Base-by-base conservation (phyloP, 1,140 invertebrate genomes). In the Microplitis mediator region DNA sequence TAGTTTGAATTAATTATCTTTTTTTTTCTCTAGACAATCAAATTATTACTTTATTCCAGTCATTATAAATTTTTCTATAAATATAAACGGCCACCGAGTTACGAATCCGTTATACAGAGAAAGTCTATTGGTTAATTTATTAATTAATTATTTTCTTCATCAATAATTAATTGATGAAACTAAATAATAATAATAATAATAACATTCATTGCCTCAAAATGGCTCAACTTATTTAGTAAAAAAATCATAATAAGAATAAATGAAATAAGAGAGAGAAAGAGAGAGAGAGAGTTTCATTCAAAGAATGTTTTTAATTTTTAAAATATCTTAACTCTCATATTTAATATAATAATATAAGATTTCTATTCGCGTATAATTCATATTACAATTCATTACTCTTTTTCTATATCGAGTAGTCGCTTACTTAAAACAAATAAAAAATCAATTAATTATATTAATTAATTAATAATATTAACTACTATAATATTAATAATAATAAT, bases 171-270 rank as follows among this genome's bases (percentile, higher is more conserved):
- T 60, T 50, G 52, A 45, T 45, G 4, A 45, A 45, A 45, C 11
- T 45, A 45, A 72, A 31, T 64, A 9, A 36, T 72, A 54, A 31
- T 62, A 36, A 76, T 77, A 81, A 79, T 80, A 81, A 81, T 23
- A 81, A 80, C 78, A 79, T 75, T 79, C 77, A 80, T 73, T 77
- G 81, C 82, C 81, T 82, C 82, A 65, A 81, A 81, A 58, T 83
- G 82, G 81, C 83, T 82, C 81, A 73, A 16, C 78, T 78, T 56
- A 13, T 16, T 69, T 64, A 67, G 9, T n/a, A 23, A 62, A 65
- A 71, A 64, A 54, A 56, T n/a, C 34, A 56, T 8, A n/a, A 23
- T 31, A 62, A 56, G 52, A 71, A 69, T 56, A 56, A 16, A 56
- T 56, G n/a, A 81, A 78, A 80, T 82, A 80, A 84, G 82, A 61